Evolutionary conservation across 2,888 invertebrate genomes (phyloP).

Genomic region (Aphodius sticticus): DNA sequence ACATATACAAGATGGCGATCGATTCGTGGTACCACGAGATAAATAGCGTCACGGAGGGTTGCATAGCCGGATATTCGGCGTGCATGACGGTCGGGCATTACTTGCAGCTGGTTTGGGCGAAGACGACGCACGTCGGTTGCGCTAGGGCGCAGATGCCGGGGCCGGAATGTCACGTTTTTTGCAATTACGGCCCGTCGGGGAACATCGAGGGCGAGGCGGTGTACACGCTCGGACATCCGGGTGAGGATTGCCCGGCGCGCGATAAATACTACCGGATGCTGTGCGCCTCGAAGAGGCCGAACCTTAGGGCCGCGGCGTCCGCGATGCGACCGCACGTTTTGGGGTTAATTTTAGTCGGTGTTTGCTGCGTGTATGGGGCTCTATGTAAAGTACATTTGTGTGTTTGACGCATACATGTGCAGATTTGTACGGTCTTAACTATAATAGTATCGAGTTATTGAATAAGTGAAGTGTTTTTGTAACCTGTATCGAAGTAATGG

Average conservation of each 20-base stretch:
- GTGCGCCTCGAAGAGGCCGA: not conserved
- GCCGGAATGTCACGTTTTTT: not conserved
- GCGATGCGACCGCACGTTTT: not conserved
- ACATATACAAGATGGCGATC: not conserved
- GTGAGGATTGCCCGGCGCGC: not conserved
- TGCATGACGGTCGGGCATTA: not conserved
- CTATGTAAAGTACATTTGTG: too few species aligned
- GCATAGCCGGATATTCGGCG: not conserved
- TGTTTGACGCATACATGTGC: too few species aligned
- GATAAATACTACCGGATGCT: not conserved
- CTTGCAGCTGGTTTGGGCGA: not conserved
- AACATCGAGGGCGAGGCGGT: not conserved
- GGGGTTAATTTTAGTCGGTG: not conserved
- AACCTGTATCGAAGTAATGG: too few species aligned
- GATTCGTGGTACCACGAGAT: not conserved
- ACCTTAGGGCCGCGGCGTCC: not conserved
- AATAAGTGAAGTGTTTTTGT: too few species aligned
- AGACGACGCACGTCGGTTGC: not conserved
- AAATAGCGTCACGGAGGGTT: not conserved
- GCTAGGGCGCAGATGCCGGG: not conserved
- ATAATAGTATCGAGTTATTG: too few species aligned
- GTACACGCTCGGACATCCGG: not conserved
- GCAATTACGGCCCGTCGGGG: conserved; percentile 15
- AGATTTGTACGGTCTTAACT: too few species aligned
- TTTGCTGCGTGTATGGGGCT: not conserved